Base-by-base conservation (phyloP, 2,888 invertebrate species). In the Agrotis exclamationis region DNA sequence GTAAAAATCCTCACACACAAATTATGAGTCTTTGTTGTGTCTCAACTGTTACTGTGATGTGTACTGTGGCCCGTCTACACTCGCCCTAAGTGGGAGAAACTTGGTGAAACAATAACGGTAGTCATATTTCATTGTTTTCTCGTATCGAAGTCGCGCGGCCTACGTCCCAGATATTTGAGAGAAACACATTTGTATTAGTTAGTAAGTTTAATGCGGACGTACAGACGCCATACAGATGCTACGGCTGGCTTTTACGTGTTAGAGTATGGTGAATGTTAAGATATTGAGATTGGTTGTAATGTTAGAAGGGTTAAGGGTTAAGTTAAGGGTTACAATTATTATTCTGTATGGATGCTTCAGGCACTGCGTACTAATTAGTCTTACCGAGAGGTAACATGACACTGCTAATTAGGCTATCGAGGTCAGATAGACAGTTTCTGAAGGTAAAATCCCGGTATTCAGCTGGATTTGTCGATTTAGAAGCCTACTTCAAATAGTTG, bases 91-190 rank as follows among this genome's bases (percentile, higher is more conserved):
- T 87, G 80, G 47, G 59, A 53, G 74, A 85, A 92, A 92, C 83
- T 92, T 92, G 74, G 84, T 77, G 84, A 89, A 92, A 91, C 92
- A 92, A 92, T 92, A 92, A 90, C 88, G 81, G 87, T 78, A 83
- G 79, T 86, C 87, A 88, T 92, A 92, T 90, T 90, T 92, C 90
- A 92, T 88, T 87, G 85, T 87, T 86, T 86, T 87, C 84, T 87
- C 87, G 85, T 88, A 89, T 90, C 86, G 88, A 85, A 87, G 73
- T 80, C 73, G 70, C 74, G 67, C 73, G 73, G 79, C 83, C 83
- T 82, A 86, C 76, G 80, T 62, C 76, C 75, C 78, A 76, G 69
- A 81, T 80, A 83, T 83, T 82, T 74, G 68, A 64, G 71, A 74
- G 58, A 65, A 86, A 77, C 77, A 86, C 83, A 86, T 85, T 85